Percentiles rank a stretch among this genome's conserved stretches.
Conservation (phyloP, 2,113 vertebrate species). For the Syngnathus floridae region DNA sequence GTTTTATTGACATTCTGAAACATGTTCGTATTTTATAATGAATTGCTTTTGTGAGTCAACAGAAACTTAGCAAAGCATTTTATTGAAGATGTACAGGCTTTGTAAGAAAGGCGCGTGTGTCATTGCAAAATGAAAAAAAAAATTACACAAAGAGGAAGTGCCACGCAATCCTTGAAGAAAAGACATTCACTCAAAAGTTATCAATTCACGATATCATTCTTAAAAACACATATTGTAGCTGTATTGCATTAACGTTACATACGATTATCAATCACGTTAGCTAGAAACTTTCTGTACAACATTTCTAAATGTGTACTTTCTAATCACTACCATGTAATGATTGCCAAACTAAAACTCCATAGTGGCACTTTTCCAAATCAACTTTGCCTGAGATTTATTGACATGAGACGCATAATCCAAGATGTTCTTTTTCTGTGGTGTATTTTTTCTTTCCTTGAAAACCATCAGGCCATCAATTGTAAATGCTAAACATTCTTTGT, state of each 20-base stretch:
- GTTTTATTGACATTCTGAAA: not conserved
- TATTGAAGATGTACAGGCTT: slow-evolving; percentile 60
- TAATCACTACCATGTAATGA: slow-evolving; percentile 21
- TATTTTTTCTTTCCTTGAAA: slow-evolving; percentile 13
- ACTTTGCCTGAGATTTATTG: slow-evolving; percentile 59
- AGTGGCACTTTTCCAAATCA: slow-evolving; percentile 37
- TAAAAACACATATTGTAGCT: slow-evolving; percentile 32
- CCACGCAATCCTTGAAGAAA: slow-evolving; percentile 5
- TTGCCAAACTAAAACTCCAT: slow-evolving; percentile 29
- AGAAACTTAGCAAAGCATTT: slow-evolving; percentile 50
- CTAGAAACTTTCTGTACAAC: slow-evolving; percentile 41
- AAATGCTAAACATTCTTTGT: not conserved
- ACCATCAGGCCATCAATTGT: slow-evolving; percentile 12
- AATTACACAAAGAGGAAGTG: not conserved
- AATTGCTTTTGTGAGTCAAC: slow-evolving; percentile 23
- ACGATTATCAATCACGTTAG: slow-evolving; percentile 23
- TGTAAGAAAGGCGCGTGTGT: slow-evolving; percentile 35
- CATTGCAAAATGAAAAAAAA: slow-evolving; percentile 30
- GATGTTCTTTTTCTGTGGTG: not conserved
- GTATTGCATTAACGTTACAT: slow-evolving; percentile 28
- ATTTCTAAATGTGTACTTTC: slow-evolving; percentile 35
- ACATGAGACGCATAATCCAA: slow-evolving; percentile 36
- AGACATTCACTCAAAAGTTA: slow-evolving; percentile 26
- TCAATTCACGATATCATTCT: slow-evolving; percentile 24
- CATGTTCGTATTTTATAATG: not conserved